Evolutionary conservation across 1,140 invertebrate genomes (phyloP).

Genomic region (Trichogramma pretiosum): DNA sequence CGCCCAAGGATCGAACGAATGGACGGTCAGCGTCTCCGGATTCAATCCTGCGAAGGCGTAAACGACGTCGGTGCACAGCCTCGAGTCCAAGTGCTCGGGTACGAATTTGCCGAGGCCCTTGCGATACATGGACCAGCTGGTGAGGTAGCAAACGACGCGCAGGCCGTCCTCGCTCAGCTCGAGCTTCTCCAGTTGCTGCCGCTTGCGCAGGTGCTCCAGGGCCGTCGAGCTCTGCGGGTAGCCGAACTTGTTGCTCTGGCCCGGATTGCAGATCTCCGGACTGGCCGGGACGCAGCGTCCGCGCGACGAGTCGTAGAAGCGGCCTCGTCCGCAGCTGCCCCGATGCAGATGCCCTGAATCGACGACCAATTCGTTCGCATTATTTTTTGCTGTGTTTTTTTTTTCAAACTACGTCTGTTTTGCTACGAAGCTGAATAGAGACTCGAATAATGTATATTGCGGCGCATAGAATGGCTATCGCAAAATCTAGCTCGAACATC

Average conservation of each 20-base stretch:
- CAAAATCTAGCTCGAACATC: too few species aligned
- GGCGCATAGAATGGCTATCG: too few species aligned
- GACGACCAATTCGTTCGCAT: too few species aligned
- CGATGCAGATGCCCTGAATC: conserved; percentile 28
- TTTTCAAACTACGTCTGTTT: too few species aligned
- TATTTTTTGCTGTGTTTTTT: too few species aligned
- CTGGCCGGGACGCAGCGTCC: conserved; percentile 27
- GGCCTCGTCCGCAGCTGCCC: conserved; percentile 31
- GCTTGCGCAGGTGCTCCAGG: conserved; percentile 21
- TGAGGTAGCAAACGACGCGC: conserved; percentile 76
- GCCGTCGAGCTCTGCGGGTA: conserved; percentile 7
- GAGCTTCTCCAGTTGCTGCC: conserved; percentile 25
- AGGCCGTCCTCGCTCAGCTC: conserved; percentile 28
- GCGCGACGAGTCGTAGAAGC: conserved; percentile 26
- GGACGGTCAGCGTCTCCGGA: conserved; percentile 62
- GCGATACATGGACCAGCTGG: conserved; percentile 81
- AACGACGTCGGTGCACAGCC: conserved; percentile 77
- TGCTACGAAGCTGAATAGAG: too few species aligned
- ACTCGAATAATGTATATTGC: too few species aligned
- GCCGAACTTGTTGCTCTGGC: conserved; percentile 20
- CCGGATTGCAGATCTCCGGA: conserved; percentile 30
- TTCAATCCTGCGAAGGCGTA: conserved; percentile 85
- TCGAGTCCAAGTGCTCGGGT: conserved; percentile 72
- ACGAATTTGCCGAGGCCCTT: conserved; percentile 74
- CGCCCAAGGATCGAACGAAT: conserved; percentile 74